Conservation (phyloP, 1,140 invertebrate genomes). For the Papilio glaucus region DNA sequence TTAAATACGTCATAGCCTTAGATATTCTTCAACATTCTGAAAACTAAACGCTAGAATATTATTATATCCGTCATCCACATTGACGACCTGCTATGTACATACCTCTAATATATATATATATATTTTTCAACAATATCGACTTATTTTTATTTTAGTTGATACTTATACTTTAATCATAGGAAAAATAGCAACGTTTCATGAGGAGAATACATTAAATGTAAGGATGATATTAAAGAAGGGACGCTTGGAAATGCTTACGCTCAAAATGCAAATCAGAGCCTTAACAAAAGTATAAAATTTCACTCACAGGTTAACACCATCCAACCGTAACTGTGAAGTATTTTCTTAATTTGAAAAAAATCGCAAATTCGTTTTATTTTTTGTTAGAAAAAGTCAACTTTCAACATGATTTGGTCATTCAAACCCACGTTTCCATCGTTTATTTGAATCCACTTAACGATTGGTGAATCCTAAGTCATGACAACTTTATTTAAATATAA, state of each 20-base stretch:
- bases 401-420: not conserved
- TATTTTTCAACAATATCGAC: too few species aligned
- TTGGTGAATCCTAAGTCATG: too few species aligned
- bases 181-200: not conserved
- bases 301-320: not conserved
- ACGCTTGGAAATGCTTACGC: constrained; percentile 10
- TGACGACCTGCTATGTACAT: too few species aligned
- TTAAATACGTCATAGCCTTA: too few species aligned
- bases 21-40: too few species aligned
- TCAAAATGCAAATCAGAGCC: constrained; percentile 1
- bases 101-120: too few species aligned
- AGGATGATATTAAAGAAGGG: constrained; percentile 16
- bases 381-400: not conserved
- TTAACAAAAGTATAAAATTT: constrained; percentile 19
- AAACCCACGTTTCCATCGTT: not conserved
- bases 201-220: not conserved
- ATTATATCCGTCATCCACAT: too few species aligned
- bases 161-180: not conserved
- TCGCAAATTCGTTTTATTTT: not conserved
- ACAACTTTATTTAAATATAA: too few species aligned
- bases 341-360: not conserved
- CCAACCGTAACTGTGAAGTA: not conserved
- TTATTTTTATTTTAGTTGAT: too few species aligned
- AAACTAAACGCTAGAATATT: too few species aligned
- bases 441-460: too few species aligned